A percentile compares a stretch with the other conserved stretches of the same genome.
These are phyloP conservation scores for Buphagus erythrorhynchus DNA, from an alignment of 2,797 vertebrate genomes.

Conservation along the genomic window DNA sequence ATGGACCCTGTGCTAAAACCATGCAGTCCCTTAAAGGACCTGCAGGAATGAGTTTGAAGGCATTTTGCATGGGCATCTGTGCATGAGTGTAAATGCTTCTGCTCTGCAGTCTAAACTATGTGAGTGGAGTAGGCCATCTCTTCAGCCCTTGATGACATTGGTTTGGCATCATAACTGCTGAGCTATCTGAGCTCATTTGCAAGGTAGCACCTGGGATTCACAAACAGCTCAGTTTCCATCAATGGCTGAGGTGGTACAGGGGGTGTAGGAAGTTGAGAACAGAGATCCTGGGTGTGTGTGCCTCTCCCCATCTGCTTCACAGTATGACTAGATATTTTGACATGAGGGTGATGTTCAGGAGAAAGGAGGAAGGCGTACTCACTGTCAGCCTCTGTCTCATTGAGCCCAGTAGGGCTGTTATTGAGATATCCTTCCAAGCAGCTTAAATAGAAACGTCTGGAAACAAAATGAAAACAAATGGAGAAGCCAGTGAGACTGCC, in stretches of 20 bases:
- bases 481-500: not conserved
- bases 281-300: not conserved
- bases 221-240: not conserved
- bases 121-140: not conserved
- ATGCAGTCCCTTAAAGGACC: not conserved
- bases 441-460: slow-evolving; percentile 65
- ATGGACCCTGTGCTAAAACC: not conserved
- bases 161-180: not conserved
- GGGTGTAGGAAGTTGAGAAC: not conserved
- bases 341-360: not conserved
- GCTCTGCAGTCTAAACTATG: not conserved
- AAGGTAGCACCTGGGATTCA: not conserved
- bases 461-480: slow-evolving; percentile 76
- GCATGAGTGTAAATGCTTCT: not conserved
- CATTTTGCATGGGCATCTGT: not conserved
- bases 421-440: slow-evolving; percentile 64
- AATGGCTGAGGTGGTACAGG: not conserved
- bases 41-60: not conserved
- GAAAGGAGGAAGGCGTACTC: not conserved
- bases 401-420: slow-evolving; percentile 15
- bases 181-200: not conserved
- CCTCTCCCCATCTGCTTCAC: not conserved
- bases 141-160: not conserved
- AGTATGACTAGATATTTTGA: not conserved
- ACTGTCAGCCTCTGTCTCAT: slow-evolving; percentile 37